Evolutionary conservation across 2,113 vertebrate species (phyloP), one percentile per base, ranked within the genome.

Genomic region (Apodemus sylvaticus): DNA sequence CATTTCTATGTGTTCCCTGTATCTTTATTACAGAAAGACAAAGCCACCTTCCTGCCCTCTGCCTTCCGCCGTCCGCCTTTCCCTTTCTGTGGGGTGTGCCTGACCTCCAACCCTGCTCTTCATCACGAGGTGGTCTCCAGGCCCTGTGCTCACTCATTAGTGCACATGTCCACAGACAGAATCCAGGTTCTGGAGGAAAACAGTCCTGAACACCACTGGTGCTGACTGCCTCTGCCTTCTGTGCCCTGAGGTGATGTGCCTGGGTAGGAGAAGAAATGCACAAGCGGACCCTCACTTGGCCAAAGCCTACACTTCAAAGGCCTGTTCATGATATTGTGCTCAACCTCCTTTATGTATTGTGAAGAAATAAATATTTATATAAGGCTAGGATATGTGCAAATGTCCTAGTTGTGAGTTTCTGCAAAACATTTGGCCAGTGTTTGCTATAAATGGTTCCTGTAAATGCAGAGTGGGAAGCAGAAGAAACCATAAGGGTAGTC

Each of bases 401-500:
- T 66, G 55, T 83, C 95, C 86, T 78, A n/a, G 51, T 94, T 85
- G 73, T 64, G 66, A 76, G 97, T 94, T 97, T 95, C 95, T 90
- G 74, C 89, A 91, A 97, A 97, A 96, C 86, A 94, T 70, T 97
- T 95, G 94, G 86, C 94, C 96, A 96, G 64, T 58, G 66, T 91
- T 93, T 86, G 78, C 93, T 96, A 29, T 86, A 97, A 93, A 91
- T 31, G 45, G 51, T 97, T 92, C 89, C 81, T 93, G n/a, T 91
- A 95, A 94, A 89, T 53, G 70, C 82, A 48, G 81, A 82, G 81
- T 91, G 88, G 92, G 4, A 64, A 86, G 73, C 48, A 95, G 89
- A 70, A 89, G 92, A 89, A 89, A 19, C 45, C 53, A 71, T 29
- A 66, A 95, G 16, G 79, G 51, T 13, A 94, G 68, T 24, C 73